phyloP scores from a whole-genome alignment of 2,797 vertebrate species.

The Eptatretus atami region DNA sequence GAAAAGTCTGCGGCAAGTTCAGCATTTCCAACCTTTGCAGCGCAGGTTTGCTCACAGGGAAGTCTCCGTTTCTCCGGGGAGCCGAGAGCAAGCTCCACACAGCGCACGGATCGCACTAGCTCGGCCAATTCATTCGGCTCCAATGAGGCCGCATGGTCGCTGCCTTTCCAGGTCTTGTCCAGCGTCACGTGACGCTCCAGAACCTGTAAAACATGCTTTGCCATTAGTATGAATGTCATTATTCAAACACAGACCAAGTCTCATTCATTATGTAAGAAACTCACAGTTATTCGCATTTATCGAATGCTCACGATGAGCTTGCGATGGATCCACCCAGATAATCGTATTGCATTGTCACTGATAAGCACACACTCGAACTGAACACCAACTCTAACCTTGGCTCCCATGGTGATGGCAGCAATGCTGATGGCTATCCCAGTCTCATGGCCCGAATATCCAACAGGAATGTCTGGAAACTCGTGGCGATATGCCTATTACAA shows the following conservation, averaged over 20 bases:
- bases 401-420: constrained; percentile 57
- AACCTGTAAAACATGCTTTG: too few relatives aligned
- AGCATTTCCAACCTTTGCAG: constrained; percentile 33
- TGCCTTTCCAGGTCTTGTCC: constrained; percentile 75
- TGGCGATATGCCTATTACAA: constrained; percentile 43
- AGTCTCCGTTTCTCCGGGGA: constrained; percentile 33
- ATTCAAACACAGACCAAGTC: too few relatives aligned
- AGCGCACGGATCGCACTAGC: constrained; percentile 38
- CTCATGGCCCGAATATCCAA: constrained; percentile 85
- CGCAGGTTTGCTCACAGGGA: constrained; percentile 54
- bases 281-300: too few relatives aligned
- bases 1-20: too few relatives aligned
- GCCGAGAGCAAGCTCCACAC: constrained; percentile 47
- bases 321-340: too few relatives aligned
- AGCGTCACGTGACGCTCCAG: constrained; percentile 71
- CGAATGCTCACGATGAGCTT: too few relatives aligned
- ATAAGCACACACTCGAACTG: too few relatives aligned
- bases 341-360: too few relatives aligned
- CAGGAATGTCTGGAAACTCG: constrained; percentile 70
- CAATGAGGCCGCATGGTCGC: constrained; percentile 51
- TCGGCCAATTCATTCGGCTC: constrained; percentile 32
- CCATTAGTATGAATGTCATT: too few relatives aligned
- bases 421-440: constrained; percentile 45
- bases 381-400: constrained; percentile 22
- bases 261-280: too few relatives aligned